Conservation (phyloP, 2,113 vertebrate species). For the Poeciliopsis retropinna region DNA sequence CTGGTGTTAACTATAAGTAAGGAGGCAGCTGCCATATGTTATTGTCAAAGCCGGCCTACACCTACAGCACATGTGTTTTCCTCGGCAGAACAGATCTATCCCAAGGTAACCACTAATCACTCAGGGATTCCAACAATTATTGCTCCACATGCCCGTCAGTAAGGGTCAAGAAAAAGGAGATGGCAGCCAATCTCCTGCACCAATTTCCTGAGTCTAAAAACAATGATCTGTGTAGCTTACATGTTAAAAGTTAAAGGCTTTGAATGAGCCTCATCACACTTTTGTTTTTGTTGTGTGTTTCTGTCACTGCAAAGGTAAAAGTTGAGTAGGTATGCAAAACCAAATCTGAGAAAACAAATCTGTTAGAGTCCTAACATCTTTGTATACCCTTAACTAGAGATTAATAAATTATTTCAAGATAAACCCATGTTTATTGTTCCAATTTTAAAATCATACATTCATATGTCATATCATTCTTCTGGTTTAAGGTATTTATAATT, state of each 20-base stretch:
- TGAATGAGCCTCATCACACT: constrained; percentile 26
- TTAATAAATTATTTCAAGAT: no score
- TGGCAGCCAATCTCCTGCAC: constrained; percentile 28
- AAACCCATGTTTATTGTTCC: background rate
- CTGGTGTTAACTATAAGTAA: constrained; percentile 36
- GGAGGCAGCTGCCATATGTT: constrained; percentile 57
- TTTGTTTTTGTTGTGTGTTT: constrained; percentile 7
- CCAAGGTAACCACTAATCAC: constrained; percentile 66
- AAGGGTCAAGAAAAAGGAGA: constrained; percentile 39
- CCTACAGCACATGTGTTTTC: constrained; percentile 60
- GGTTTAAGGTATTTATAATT: no score
- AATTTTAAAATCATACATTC: background rate
- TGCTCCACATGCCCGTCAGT: constrained; percentile 37
- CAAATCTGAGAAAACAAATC: background rate
- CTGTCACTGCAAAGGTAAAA: background rate
- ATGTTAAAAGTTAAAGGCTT: constrained; percentile 35
- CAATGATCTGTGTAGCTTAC: constrained; percentile 13
- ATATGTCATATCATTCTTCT: no score
- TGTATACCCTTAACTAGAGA: background rate
- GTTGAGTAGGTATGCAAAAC: background rate
- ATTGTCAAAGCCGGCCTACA: constrained; percentile 55
- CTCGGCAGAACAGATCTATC: constrained; percentile 40
- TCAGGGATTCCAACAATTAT: constrained; percentile 55
- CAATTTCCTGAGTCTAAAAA: constrained; percentile 32
- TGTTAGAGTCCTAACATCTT: background rate